Conservation (phyloP, 2,888 invertebrate genomes). For the Loripinus fragilis region DNA sequence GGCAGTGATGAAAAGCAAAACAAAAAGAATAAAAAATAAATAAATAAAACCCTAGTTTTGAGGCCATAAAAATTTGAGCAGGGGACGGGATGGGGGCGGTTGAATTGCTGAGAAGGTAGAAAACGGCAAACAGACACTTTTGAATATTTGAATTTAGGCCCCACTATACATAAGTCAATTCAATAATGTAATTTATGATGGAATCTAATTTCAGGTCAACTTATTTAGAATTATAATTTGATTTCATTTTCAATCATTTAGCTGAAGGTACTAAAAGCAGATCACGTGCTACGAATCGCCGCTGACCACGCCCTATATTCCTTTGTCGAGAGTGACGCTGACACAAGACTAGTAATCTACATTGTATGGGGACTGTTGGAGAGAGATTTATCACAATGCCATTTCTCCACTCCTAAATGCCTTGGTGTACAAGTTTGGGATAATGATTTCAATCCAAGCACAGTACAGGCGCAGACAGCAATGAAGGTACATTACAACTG, state of each 20-base stretch:
- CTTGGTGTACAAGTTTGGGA: constrained; percentile 71
- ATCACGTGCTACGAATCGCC: constrained; percentile 68
- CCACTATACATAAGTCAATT: too few relatives aligned
- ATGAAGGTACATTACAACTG: constrained; percentile 73
- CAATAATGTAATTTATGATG: too few relatives aligned
- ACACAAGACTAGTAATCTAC: constrained; percentile 56
- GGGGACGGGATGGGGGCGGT: too few relatives aligned
- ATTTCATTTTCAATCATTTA: not conserved
- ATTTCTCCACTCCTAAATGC: constrained; percentile 76
- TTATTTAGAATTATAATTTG: too few relatives aligned
- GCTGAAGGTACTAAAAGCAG: constrained; percentile 48
- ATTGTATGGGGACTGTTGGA: constrained; percentile 76
- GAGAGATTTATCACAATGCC: constrained; percentile 72
- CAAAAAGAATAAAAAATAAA: too few relatives aligned
- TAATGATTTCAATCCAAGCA: constrained; percentile 72
- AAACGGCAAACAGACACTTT: too few relatives aligned
- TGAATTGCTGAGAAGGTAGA: too few relatives aligned
- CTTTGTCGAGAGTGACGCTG: constrained; percentile 61
- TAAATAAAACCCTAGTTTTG: too few relatives aligned
- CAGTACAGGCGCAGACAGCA: constrained; percentile 69
- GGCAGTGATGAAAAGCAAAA: too few relatives aligned
- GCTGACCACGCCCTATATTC: constrained; percentile 47
- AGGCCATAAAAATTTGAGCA: too few relatives aligned
- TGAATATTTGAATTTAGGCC: too few relatives aligned
- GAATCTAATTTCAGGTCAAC: too few relatives aligned